Conservation (phyloP, 2,113 vertebrate species). For the Cinclus mexicanus region DNA sequence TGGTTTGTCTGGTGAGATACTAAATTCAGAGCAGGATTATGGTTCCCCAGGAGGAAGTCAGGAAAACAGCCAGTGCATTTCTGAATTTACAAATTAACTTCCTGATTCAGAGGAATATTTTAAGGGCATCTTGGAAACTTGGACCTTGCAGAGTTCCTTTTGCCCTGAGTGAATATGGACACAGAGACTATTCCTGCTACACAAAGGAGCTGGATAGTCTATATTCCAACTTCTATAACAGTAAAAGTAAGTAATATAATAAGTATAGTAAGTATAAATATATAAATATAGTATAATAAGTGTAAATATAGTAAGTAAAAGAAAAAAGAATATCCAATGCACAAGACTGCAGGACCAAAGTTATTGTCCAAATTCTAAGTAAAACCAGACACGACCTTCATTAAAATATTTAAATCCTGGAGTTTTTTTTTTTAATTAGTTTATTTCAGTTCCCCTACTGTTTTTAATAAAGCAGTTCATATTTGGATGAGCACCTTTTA, state of each 20-base stretch:
- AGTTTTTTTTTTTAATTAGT: accelerated
- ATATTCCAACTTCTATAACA: neutral
- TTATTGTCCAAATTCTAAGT: neutral
- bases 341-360: neutral
- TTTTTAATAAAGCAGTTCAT: neutral
- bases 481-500: neutral
- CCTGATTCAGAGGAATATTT: neutral
- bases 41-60: neutral
- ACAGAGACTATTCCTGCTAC: neutral
- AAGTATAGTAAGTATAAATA: no score
- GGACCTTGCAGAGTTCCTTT: neutral
- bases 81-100: neutral
- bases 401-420: neutral
- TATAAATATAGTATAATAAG: no score
- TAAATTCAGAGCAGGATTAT: neutral
- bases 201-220: neutral
- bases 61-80: neutral
- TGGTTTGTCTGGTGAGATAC: neutral
- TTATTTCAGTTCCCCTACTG: neutral
- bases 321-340: neutral
- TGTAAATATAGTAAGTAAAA: neutral
- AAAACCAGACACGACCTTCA: neutral
- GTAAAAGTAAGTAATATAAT: no score
- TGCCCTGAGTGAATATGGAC: neutral
- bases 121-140: neutral